Evolutionary conservation across 2,888 invertebrate genomes (phyloP), one percentile per base, ranked within the genome.

Genomic region (Aquatica leii): DNA sequence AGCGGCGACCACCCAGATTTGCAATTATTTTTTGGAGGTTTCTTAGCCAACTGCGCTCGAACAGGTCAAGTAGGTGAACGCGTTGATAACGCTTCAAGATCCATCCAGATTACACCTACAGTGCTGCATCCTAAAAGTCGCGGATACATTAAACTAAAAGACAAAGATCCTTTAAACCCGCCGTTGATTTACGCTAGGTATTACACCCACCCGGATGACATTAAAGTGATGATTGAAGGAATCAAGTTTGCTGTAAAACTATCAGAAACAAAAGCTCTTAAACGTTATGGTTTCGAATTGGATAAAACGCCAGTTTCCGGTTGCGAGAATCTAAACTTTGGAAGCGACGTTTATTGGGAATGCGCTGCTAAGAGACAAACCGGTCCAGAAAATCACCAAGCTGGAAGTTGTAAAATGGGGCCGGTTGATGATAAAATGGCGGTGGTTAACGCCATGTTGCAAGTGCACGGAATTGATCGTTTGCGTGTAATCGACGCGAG

Each of bases 131-230:
- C 97, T 0, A 91, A 92, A 78, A 95, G 95, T 69, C 86, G 92
- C 8, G 98, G 98, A 0, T 87, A 86, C 31, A 80, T 92, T 2
- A 88, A 89, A 69, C 84, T 98, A 20, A 66, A 86, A 85, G 65
- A 91, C 8, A 86, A 85, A 51, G 90, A 97, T 81, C 97, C 97
- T 0, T 83, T 90, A 49, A 89, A 88, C 1, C 88, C 91, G 70
- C 97, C 97, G 0, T 85, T 90, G 73, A 95, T 98, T 59, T 91
- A 90, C 75, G 94, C 94, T 24, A 94, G 93, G 82, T 93, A 86
- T 78, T 84, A 94, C 31, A 88, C 90, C 0, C 88, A 92, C 72
- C 87, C 90, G 0, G 88, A 92, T 63, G 97, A 97, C 78, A 86
- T 93, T 0, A 91, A 90, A 64, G 88, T 88, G 0, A 82, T 95